A percentile compares a stretch with the other conserved stretches of the same genome.
phyloP scores from a whole-genome alignment of 92 coral and sea anemone species.

The Micromussa lordhowensis region DNA sequence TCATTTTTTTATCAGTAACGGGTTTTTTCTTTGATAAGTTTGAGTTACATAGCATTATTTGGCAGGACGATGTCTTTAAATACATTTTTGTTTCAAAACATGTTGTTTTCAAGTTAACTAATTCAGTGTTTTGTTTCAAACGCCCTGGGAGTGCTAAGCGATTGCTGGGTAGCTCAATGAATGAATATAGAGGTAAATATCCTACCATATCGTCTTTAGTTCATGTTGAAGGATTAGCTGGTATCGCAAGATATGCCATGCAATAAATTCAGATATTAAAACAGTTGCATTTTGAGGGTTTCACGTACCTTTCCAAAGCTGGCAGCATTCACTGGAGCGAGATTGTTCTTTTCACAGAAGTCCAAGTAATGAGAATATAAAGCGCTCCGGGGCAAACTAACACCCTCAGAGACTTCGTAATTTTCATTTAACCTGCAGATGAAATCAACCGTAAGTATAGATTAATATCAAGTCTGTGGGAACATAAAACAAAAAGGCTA shows the following conservation, averaged over 20 bases:
- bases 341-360: slow-evolving; percentile 92
- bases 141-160: neutral
- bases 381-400: slow-evolving; percentile 97
- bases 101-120: neutral
- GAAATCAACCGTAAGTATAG: neutral
- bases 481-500: neutral
- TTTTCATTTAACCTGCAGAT: slow-evolving; percentile 91
- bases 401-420: slow-evolving; percentile 97
- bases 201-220: neutral
- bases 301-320: slow-evolving; percentile 95
- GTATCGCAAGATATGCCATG: neutral
- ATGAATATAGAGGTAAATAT: neutral
- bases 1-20: no score
- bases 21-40: no score
- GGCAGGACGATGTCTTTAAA: neutral
- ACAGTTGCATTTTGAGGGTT: neutral
- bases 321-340: slow-evolving; percentile 97
- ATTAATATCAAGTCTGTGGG: no score
- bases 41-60: no score
- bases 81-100: neutral
- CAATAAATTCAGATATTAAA: neutral
- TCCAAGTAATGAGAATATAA: slow-evolving; percentile 94
- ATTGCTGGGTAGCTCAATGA: neutral
- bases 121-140: neutral
- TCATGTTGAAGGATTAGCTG: neutral